Evolutionary conservation across 1,140 invertebrate species (phyloP).

Genomic region (Sminthurinus signatus): DNA sequence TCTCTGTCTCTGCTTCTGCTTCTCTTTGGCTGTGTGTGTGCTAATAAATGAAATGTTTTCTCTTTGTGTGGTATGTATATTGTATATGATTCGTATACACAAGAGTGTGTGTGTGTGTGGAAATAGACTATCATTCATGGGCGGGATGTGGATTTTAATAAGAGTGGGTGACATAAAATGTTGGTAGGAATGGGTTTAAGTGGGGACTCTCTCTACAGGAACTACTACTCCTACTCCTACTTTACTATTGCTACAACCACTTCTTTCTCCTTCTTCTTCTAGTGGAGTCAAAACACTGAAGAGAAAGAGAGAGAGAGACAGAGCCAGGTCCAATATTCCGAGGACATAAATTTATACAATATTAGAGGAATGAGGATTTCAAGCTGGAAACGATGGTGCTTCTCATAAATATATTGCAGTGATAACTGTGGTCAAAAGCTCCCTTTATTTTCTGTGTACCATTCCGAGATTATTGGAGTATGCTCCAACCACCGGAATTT

Average conservation of each 20-base stretch:
- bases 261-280: too few relatives aligned
- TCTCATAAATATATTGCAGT: conserved; percentile 41
- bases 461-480: conserved; percentile 41
- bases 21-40: too few relatives aligned
- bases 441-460: conserved; percentile 38
- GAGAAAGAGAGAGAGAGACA: not conserved
- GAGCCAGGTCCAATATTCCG: conserved; percentile 35
- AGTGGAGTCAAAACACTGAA: not conserved
- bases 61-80: not conserved
- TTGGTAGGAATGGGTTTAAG: conserved; percentile 12
- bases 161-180: conserved; percentile 36
- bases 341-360: conserved; percentile 41
- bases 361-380: conserved; percentile 38
- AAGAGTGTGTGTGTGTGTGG: not conserved
- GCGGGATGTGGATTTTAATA: conserved; percentile 38
- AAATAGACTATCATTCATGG: conserved; percentile 31
- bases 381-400: conserved; percentile 35
- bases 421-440: conserved; percentile 41
- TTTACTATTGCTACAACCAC: too few relatives aligned
- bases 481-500: conserved; percentile 40
- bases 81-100: too few relatives aligned
- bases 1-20: too few relatives aligned
- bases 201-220: too few relatives aligned
- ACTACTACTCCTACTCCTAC: not conserved
- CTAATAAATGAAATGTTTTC: not conserved